Conservation (phyloP, 2,888 invertebrate species). For the Barypeithes pellucidus region DNA sequence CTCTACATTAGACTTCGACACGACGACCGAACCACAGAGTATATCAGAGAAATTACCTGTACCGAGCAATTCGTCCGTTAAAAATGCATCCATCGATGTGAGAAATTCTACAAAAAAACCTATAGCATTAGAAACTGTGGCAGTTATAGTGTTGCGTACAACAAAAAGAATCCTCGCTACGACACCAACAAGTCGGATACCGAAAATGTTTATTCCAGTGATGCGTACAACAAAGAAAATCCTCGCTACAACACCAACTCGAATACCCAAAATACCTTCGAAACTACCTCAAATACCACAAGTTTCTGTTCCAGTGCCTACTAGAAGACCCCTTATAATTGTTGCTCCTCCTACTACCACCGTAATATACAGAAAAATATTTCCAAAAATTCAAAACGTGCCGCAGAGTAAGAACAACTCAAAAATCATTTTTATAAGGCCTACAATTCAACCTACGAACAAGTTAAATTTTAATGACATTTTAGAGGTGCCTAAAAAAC, state of each 20-base stretch:
- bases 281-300: slow-evolving; percentile 4
- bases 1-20: slow-evolving; percentile 24
- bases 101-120: slow-evolving; percentile 42
- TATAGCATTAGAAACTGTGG: slow-evolving; percentile 42
- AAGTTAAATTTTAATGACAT: slow-evolving; percentile 22
- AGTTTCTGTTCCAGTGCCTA: slow-evolving; percentile 18
- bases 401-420: slow-evolving; percentile 23
- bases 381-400: no score
- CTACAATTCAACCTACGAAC: slow-evolving; percentile 20
- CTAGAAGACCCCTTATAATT: slow-evolving; percentile 44
- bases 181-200: slow-evolving; percentile 31
- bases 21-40: slow-evolving; percentile 29
- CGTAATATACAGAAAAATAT: slow-evolving; percentile 42
- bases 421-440: slow-evolving; percentile 41
- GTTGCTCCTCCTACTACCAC: slow-evolving; percentile 49
- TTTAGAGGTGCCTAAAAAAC: slow-evolving; percentile 13
- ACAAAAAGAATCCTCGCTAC: slow-evolving; percentile 4
- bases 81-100: background rate
- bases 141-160: no score
- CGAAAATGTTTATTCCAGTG: slow-evolving; percentile 33
- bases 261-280: background rate
- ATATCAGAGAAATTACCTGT: slow-evolving; percentile 55
- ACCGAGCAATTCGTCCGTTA: slow-evolving; percentile 47
- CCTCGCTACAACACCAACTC: slow-evolving; percentile 11
- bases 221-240: slow-evolving; percentile 37